These are phyloP conservation scores for Gila robusta DNA, from an alignment of 2,797 vertebrate genomes.

Conservation along the genomic window DNA sequence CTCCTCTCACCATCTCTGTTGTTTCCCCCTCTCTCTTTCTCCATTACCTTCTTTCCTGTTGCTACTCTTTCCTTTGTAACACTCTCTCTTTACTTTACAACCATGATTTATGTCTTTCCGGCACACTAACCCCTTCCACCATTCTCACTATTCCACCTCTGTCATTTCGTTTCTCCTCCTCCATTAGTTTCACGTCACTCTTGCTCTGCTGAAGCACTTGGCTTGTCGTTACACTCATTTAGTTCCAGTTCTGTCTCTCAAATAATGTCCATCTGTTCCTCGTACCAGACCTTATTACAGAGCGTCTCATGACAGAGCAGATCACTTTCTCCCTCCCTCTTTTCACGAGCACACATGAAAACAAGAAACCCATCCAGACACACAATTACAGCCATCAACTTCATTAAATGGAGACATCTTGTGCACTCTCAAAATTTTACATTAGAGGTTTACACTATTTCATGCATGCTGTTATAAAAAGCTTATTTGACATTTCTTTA, in stretches of 20 bases:
- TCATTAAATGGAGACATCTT: slow-evolving; percentile 16
- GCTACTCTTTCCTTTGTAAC: background rate
- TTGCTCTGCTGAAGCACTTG: slow-evolving; percentile 8
- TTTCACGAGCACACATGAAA: background rate
- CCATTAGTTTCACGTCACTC: slow-evolving; percentile 28
- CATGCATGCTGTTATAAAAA: background rate
- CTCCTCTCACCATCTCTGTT: slow-evolving; percentile 15
- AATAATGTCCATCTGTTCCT: slow-evolving; percentile 39
- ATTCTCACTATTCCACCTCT: slow-evolving; percentile 14
- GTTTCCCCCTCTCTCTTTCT: background rate
- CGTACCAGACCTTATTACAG: slow-evolving; percentile 31
- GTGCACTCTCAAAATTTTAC: background rate
- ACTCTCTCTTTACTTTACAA: slow-evolving; percentile 6
- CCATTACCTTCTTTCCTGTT: slow-evolving; percentile 15
- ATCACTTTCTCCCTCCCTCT: background rate
- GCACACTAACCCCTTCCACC: background rate
- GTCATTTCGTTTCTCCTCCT: slow-evolving; percentile 27
- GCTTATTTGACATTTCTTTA: slow-evolving; percentile 8
- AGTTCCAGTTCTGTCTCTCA: slow-evolving; percentile 37
- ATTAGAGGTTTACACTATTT: slow-evolving; percentile 11
- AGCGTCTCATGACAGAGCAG: slow-evolving; percentile 8
- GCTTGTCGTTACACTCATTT: slow-evolving; percentile 32
- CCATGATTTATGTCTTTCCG: slow-evolving; percentile 29
- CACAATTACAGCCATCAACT: slow-evolving; percentile 8
- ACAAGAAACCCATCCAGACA: slow-evolving; percentile 13